A percentile compares a stretch with the other conserved stretches of the same genome.
Conservation (phyloP, 2,888 invertebrate genomes). For the Drosophila nigritarsus region DNA sequence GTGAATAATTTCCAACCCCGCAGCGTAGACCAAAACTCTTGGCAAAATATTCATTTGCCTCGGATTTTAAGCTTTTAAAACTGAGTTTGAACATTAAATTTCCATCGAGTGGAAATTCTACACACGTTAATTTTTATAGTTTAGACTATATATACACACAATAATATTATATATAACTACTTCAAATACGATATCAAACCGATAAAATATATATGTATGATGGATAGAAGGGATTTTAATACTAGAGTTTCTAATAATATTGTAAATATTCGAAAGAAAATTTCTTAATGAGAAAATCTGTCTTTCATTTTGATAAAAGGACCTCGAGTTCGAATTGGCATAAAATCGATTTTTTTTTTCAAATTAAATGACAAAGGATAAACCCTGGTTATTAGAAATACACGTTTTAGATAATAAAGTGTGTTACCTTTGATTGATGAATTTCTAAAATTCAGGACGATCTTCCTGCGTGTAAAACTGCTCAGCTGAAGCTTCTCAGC, state of each 20-base stretch:
- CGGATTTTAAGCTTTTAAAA: slow-evolving; percentile 21
- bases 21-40: slow-evolving; percentile 26
- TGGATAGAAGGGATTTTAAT: neutral
- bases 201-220: neutral
- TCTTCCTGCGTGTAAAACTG: neutral
- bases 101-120: slow-evolving; percentile 4
- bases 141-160: neutral
- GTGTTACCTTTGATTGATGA: neutral
- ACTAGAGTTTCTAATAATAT: too few species aligned
- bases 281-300: neutral
- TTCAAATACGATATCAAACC: neutral
- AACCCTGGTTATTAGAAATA: neutral
- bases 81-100: slow-evolving; percentile 24
- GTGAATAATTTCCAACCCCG: slow-evolving; percentile 79
- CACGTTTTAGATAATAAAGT: neutral
- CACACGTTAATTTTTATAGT: slow-evolving; percentile 1
- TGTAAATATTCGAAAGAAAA: neutral
- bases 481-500: neutral
- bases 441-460: neutral
- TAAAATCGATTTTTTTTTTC: too few species aligned
- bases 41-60: slow-evolving; percentile 23
- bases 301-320: neutral
- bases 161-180: neutral
- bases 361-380: neutral
- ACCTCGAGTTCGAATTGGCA: too few species aligned